Evolutionary conservation across 1,140 invertebrate species (phyloP).

Genomic region (Halictus rubicundus): DNA sequence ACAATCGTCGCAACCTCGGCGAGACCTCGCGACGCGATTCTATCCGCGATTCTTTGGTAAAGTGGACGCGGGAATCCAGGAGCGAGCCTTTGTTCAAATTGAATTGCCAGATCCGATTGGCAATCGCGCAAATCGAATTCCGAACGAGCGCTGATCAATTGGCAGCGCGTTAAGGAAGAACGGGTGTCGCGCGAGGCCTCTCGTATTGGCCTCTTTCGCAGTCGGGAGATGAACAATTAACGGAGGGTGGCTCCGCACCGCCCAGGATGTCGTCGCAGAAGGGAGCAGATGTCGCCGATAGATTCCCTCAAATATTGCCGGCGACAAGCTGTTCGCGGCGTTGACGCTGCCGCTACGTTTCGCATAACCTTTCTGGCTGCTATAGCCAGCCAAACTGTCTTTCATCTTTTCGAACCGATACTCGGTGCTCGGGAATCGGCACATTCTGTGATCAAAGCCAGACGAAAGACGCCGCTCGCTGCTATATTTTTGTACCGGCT

Average conservation of each 20-base stretch:
- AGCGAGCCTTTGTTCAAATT: conserved; percentile 55
- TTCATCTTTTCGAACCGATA: too few species aligned
- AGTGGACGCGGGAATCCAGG: background rate
- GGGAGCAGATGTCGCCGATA: conserved; percentile 60
- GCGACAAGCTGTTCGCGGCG: background rate
- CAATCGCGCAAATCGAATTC: conserved; percentile 77
- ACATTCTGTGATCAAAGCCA: too few species aligned
- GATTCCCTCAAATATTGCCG: conserved; percentile 69
- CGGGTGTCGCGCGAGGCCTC: conserved; percentile 56
- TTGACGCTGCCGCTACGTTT: too few species aligned
- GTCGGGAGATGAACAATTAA: conserved; percentile 81
- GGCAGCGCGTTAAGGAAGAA: conserved; percentile 69
- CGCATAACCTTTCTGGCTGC: too few species aligned
- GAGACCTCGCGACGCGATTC: background rate
- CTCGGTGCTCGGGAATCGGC: too few species aligned
- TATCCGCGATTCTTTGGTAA: too few species aligned
- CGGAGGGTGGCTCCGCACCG: conserved; percentile 69
- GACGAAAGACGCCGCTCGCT: too few species aligned
- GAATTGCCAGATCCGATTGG: conserved; percentile 73
- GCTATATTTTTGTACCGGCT: too few species aligned
- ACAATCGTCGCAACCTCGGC: background rate
- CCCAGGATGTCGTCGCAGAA: conserved; percentile 74
- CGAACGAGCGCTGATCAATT: conserved; percentile 58
- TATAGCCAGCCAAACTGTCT: too few species aligned
- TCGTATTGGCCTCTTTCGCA: conserved; percentile 73